Base-by-base conservation (phyloP, 2,888 invertebrate species). In the Strigamia transsilvanica region DNA sequence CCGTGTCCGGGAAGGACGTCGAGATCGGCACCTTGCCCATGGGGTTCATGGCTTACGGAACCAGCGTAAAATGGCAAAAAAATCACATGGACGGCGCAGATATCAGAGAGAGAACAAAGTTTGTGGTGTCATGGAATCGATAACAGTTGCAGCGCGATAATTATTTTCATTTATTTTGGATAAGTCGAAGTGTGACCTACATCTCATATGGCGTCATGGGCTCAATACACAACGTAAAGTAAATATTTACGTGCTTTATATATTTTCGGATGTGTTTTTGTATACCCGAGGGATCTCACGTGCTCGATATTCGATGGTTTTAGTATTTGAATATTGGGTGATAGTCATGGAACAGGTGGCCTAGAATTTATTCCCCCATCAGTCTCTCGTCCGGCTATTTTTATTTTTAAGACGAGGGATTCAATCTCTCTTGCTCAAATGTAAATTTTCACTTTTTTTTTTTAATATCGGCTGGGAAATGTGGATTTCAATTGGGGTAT, bases 401-500 rank as follows among this genome's bases (percentile, higher is more conserved):
- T 18, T 61, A 61, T 34, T 61, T 61, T 61, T 61, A 61, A 61
- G 61, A 61, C 3, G 61, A 61, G 61, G 61, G 61, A 18, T 61
- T 34, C 3, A 34, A 34, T 34, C 4, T 34, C 3, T 34, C 34
- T 7, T 61, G 61, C 61, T 61, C 61, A 61, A 61, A 7, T 34
- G 34, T 34, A 34, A 61, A 12, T n/a, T n/a, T 51, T 51, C 51
- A 42, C 7, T 42, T 42, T 7, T 10, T 7, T 42, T 7, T 42
- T 7, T 51, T 13, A 9, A 51, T 6, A 6, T 6, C 10, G 34
- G 34, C 15, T 2, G 2, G 12, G 15, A 42, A 13, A 42, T 42
- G 10, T 15, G 10, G 42, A 13, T 13, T 13, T n/a, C n/a, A n/a
- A n/a, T n/a, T n/a, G n/a, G n/a, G n/a, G n/a, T n/a, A n/a, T n/a